Percentiles rank a stretch among this genome's conserved stretches.
Conservation (phyloP, 2,797 vertebrate genomes). For the Peromyscus nudipes region DNA sequence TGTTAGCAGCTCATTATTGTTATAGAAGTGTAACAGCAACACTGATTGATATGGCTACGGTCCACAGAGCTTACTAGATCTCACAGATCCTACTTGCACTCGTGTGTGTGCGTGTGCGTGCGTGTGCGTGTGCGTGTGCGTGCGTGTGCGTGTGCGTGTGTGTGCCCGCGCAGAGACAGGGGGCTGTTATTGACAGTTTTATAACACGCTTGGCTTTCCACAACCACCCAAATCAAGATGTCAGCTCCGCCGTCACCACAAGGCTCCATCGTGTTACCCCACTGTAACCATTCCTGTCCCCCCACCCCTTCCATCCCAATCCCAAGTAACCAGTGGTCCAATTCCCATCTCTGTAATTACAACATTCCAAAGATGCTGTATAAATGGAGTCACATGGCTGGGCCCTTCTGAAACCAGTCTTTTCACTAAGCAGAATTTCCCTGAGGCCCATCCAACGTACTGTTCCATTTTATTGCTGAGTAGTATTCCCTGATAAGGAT, state of each 20-base stretch:
- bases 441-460: not conserved
- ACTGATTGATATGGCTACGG: not conserved
- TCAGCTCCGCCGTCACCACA: not conserved
- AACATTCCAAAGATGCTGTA: not conserved
- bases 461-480: not conserved
- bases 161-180: not conserved
- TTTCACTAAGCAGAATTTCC: slow-evolving; percentile 24
- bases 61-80: not conserved
- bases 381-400: not conserved
- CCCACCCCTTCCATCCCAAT: not conserved
- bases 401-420: not conserved
- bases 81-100: not conserved
- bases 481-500: not conserved
- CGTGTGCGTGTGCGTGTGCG: too few relatives aligned
- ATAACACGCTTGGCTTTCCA: not conserved
- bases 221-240: not conserved
- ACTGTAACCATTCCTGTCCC: not conserved
- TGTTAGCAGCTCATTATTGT: not conserved
- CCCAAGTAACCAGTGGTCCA: not conserved
- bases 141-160: not conserved
- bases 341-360: slow-evolving; percentile 24
- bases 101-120: not conserved
- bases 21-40: not conserved
- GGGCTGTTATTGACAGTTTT: not conserved
- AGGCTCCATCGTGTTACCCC: not conserved